Base-by-base conservation (phyloP, 1,140 invertebrate genomes). In the Drosophila nigrodunni region DNA sequence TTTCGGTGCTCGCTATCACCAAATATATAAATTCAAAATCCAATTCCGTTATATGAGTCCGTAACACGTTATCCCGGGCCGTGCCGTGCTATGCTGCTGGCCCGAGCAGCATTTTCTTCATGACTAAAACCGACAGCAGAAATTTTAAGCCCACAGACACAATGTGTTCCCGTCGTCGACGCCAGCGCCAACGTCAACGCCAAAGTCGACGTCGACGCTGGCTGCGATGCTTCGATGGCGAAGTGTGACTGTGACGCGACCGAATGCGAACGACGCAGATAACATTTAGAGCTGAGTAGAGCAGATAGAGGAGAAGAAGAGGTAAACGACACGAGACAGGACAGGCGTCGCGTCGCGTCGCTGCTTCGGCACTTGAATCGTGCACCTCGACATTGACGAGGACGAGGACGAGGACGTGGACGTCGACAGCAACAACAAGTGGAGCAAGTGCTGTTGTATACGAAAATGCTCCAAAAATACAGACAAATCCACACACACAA, bases 21-120 rank as follows among this genome's bases (percentile, higher is more conserved):
- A 46, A 71, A 50, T 46, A 34, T 41, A 39, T 68, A 11, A 68
- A 35, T 71, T 39, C 39, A 52, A 64, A 43, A 52, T 54, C 35
- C 21, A 39, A 44, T 43, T 55, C 25, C 41, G 50, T 55, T 35
- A 57, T 34, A 3, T 41, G 21, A 34, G 34, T 57, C 15, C 15
- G 35, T 15, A 18, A 39, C 7, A 50, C 39, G 8, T 9, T 64
- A 43, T 65, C 43, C 50, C 58, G 71, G 57, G 58, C 60, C 21
- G n/a, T 34, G 59, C 50, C 52, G 60, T 65, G 68, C 66, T 64
- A 37, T 74, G 73, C 75, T 89, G 85, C 80, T 88, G 73, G 73
- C 77, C 80, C 83, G 83, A 88, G 73, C 83, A 80, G 83, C 83
- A 77, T 78, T 74, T 88, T 83, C 77, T 88, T 89, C 77, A 88